Evolutionary conservation across 2,113 vertebrate species (phyloP).

Genomic region (Heterotis niloticus): DNA sequence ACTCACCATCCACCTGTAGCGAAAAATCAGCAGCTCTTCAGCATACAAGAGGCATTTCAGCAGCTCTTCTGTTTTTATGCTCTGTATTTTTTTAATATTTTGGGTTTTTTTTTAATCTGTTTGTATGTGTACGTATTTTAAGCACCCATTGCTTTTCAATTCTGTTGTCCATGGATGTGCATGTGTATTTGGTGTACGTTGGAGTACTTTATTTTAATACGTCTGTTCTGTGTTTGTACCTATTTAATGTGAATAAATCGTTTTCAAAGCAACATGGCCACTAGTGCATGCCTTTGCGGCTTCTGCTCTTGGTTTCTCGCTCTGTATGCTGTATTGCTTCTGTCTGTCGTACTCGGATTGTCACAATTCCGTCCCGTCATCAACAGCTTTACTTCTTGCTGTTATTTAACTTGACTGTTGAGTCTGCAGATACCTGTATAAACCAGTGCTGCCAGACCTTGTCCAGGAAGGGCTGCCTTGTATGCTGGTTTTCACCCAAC

Average conservation of each 20-base stretch:
- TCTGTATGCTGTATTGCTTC: neutral
- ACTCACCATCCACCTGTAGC: slow-evolving; percentile 44
- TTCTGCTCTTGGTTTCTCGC: neutral
- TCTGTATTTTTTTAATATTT: slow-evolving; percentile 22
- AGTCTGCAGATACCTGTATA: no score
- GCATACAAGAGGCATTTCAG: slow-evolving; percentile 29
- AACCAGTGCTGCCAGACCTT: no score
- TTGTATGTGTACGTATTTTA: slow-evolving; percentile 48
- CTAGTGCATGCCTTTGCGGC: slow-evolving; percentile 13
- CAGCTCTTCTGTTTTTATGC: slow-evolving; percentile 28
- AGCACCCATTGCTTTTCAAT: slow-evolving; percentile 36
- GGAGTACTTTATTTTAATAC: slow-evolving; percentile 39
- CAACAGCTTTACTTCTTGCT: neutral
- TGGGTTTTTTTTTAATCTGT: slow-evolving; percentile 41
- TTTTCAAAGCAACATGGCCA: slow-evolving; percentile 37
- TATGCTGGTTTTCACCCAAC: no score
- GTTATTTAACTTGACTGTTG: neutral
- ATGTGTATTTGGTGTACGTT: slow-evolving; percentile 49
- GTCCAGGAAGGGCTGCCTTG: no score
- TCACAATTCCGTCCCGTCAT: neutral
- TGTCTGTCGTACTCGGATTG: neutral
- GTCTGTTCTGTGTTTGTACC: slow-evolving; percentile 39
- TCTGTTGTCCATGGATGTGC: slow-evolving; percentile 34
- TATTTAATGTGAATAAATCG: slow-evolving; percentile 63
- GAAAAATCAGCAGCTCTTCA: slow-evolving; percentile 32